phyloP scores from a whole-genome alignment of 2,797 vertebrate genomes.

The Eupleurogrammus muticus region DNA sequence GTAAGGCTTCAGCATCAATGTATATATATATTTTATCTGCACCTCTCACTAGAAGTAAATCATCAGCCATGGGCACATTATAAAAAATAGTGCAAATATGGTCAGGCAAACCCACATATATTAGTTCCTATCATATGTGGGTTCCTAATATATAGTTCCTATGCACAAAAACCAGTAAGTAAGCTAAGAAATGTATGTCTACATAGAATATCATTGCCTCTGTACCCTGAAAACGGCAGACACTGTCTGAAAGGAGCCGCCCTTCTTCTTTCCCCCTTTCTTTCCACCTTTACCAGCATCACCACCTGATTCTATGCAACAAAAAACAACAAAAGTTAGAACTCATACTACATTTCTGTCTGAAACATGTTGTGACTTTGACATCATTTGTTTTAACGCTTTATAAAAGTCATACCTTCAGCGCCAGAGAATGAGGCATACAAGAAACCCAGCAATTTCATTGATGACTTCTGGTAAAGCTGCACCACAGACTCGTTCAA shows the following conservation, averaged over 20 bases:
- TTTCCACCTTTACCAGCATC: constrained; percentile 75
- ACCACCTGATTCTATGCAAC: constrained; percentile 61
- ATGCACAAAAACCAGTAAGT: too few species aligned
- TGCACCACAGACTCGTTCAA: constrained; percentile 86
- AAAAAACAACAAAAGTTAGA: not conserved
- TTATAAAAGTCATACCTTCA: constrained; percentile 43
- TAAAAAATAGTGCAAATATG: too few species aligned
- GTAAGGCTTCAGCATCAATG: too few species aligned
- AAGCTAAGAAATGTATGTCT: not conserved
- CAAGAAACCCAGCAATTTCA: constrained; percentile 84
- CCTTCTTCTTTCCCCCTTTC: constrained; percentile 91
- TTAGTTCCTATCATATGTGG: too few species aligned
- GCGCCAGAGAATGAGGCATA: constrained; percentile 81
- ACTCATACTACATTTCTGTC: too few species aligned
- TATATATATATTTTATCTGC: too few species aligned
- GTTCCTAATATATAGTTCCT: too few species aligned
- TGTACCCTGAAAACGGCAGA: constrained; percentile 91
- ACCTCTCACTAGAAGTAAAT: too few species aligned
- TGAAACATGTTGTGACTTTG: not conserved
- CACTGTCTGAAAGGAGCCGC: constrained; percentile 91
- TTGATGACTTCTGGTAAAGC: constrained; percentile 87
- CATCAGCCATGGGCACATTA: too few species aligned
- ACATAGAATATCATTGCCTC: not conserved
- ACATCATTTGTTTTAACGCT: not conserved
- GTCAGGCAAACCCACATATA: too few species aligned